Evolutionary conservation across 2,888 invertebrate species (phyloP), one percentile per base, ranked within the genome.

Genomic region (Microplitis manilae): DNA sequence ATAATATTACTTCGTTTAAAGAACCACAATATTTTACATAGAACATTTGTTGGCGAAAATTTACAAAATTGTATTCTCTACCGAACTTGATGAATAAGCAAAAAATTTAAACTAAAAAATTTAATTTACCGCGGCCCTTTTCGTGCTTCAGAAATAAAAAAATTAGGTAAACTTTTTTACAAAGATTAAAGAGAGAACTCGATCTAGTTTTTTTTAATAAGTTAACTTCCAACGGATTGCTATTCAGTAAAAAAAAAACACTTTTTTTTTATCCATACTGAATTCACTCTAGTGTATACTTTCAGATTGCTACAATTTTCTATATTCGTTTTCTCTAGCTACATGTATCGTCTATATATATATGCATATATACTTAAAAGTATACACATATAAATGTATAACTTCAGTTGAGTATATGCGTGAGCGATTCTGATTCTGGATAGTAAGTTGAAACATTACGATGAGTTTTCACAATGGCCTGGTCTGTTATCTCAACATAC

Each of bases 401-500:
- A 13, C 50, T 9, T 13, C 9, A 50, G 13, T 50, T 2, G 50
- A 50, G 13, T 30, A 50, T 50, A 62, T 6, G 62, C 5, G 20
- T 62, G 62, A 67, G 9, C n/a, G 38, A 67, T 15, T 50, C 15
- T 17, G 68, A 40, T 67, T n/a, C n/a, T 39, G 38, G 67, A 67
- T 67, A 39, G 30, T 67, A 15, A 15, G 68, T 62, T 62, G 41
- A 68, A 2, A 38, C 67, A 13, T 70, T 59, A 38, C 40, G 62
- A 62, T n/a, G 64, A 62, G 72, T 15, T 62, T 61, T 38, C 20
- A 60, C 72, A 72, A 72, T 72, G 64, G 40, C 64, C 9, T 72
- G 39, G 38, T 38, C 15, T 70, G 68, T n/a, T 81, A 82, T 83
- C 81, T 81, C 79, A 67, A 67, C 72, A 77, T 77, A 64, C 74